A percentile compares a stretch with the other conserved stretches of the same genome.
These are phyloP conservation scores for Anoplius nigerrimus DNA, from an alignment of 2,888 invertebrate species.

Conservation along the genomic window DNA sequence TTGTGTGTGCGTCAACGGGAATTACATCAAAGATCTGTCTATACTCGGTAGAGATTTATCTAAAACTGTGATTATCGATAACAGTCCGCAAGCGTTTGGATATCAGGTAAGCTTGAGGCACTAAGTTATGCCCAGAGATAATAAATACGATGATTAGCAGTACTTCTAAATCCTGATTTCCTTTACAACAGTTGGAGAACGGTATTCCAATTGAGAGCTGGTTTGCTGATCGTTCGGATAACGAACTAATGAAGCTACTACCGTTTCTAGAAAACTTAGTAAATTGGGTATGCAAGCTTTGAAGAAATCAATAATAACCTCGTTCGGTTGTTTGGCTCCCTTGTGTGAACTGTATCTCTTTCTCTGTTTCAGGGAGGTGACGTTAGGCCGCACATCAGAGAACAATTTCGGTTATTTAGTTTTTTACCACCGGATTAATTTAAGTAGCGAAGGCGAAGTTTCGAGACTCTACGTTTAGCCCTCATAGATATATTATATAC, in stretches of 20 bases:
- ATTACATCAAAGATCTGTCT: conserved; percentile 96
- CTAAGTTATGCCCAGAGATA: too few relatives aligned
- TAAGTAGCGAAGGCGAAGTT: conserved; percentile 24
- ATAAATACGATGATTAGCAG: conserved; percentile 11
- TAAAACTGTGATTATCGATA: conserved; percentile 91
- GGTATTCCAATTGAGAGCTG: conserved; percentile 98
- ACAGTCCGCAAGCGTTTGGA: conserved; percentile 95
- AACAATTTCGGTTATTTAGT: conserved; percentile 92
- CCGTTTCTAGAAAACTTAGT: conserved; percentile 93
- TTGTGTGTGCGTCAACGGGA: conserved; percentile 95
- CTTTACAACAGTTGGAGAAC: conserved; percentile 87
- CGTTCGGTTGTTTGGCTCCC: conserved; percentile 11
- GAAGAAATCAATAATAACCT: neutral
- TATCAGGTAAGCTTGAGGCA: conserved; percentile 81
- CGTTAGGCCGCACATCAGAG: conserved; percentile 93
- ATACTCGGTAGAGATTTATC: conserved; percentile 94
- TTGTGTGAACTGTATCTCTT: neutral
- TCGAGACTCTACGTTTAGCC: conserved; percentile 17
- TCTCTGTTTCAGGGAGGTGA: conserved; percentile 86
- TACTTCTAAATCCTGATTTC: neutral
- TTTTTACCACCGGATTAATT: conserved; percentile 90
- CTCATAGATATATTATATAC: conserved; percentile 38
- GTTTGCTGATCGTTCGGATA: conserved; percentile 94
- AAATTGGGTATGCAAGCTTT: conserved; percentile 80
- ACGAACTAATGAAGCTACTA: conserved; percentile 91